Base-by-base conservation (phyloP, 2,797 vertebrate genomes). In the Vespertilio murinus region DNA sequence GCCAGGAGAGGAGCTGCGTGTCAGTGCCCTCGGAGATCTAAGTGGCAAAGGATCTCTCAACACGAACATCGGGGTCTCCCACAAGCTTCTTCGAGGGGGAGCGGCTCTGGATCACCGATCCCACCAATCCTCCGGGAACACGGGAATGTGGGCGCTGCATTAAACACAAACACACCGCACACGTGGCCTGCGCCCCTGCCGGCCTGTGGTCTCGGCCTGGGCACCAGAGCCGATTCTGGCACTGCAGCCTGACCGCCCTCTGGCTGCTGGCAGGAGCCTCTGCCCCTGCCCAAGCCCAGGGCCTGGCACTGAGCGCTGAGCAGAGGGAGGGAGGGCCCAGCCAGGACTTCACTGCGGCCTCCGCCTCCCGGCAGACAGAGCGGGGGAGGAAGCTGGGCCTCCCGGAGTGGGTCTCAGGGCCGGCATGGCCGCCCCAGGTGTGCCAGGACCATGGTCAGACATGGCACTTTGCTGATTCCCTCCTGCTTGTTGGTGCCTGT, bases 91-190 rank as follows among this genome's bases (percentile, higher is more conserved):
- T 4, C 65, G 47, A 42, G 52, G 20, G 35, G 2, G 74, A 78
- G 56, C 61, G 86, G 47, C 92, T 25, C 82, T 49, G 75, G 86
- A 70, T 77, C 88, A 54, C 77, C 86, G 88, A 95, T 85, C 61
- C 42, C 86, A 88, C 56, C 70, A 78, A 82, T 56, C 75, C 88
- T 73, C 23, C 1, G 33, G 77, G 78, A 79, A 91, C 40, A 35
- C n/a, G 16, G 45, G 71, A 52, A 67, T n/a, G 18, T 0, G 35
- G 30, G 40, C 69, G 73, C 91, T 33, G 47, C 65, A 54, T 59
- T 64, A 93, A 42, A 33, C 79, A 56, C 78, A 80, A 70, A 79
- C 38, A 28, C 65, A 20, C 9, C 2, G 2, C 47, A 35, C 18
- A 33, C 30, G 61, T 6, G 13, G 20, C 77, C 69, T 42, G 61